Percentiles rank a stretch among this genome's conserved stretches.
Conservation (phyloP, 2,797 vertebrate species). For the Aselliscus stoliczkanus region DNA sequence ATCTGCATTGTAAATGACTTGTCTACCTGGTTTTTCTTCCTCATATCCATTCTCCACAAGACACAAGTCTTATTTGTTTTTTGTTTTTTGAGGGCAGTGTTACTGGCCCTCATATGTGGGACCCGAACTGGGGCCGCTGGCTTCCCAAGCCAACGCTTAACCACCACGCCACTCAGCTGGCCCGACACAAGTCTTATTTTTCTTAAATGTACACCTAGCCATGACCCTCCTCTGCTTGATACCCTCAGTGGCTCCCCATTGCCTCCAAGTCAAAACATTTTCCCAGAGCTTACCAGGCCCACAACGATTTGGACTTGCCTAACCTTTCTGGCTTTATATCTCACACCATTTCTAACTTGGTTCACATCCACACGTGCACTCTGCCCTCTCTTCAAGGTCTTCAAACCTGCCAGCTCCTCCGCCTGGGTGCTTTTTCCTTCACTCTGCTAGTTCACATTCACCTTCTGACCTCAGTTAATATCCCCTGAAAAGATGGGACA, state of each 20-base stretch:
- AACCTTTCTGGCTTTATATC: not conserved
- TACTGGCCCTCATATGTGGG: too few species aligned
- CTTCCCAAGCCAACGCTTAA: too few species aligned
- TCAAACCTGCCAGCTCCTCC: not conserved
- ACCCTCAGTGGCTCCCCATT: not conserved
- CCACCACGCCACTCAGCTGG: too few species aligned
- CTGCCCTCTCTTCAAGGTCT: not conserved
- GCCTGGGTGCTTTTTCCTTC: not conserved
- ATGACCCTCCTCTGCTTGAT: not conserved
- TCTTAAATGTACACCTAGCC: not conserved
- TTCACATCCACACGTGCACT: not conserved
- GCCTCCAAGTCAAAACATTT: not conserved
- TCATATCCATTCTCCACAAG: not conserved
- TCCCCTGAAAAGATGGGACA: not conserved
- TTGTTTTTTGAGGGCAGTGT: too few species aligned
- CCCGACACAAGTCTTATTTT: not conserved
- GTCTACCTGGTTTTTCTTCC: not conserved
- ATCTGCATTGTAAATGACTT: not conserved
- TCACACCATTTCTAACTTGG: not conserved
- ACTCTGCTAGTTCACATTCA: not conserved
- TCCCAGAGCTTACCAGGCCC: too few species aligned
- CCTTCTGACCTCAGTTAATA: not conserved
- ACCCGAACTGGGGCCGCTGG: too few species aligned
- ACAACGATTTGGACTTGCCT: not conserved
- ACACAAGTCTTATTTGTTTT: not conserved